phyloP scores from a whole-genome alignment of 2,888 invertebrate species.

The Rutpela maculata region DNA sequence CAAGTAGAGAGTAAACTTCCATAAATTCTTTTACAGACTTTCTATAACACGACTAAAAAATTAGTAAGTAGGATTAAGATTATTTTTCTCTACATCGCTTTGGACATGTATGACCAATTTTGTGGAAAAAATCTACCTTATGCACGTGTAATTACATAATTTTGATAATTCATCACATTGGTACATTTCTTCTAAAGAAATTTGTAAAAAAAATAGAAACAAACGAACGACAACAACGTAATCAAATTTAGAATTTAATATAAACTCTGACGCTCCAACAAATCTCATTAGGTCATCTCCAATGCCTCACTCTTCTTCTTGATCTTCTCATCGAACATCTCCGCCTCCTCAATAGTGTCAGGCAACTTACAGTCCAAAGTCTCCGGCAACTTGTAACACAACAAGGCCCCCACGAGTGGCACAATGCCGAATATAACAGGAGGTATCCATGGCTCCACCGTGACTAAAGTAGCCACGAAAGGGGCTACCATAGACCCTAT shows the following conservation, averaged over 20 bases:
- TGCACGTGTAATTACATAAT: too few relatives aligned
- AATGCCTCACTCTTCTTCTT: slow-evolving; percentile 37
- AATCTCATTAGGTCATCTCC: slow-evolving; percentile 34
- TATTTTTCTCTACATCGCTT: too few relatives aligned
- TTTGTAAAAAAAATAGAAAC: not conserved
- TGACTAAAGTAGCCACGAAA: slow-evolving; percentile 82
- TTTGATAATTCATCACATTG: too few relatives aligned
- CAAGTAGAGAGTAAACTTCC: too few relatives aligned
- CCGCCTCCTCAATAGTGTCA: slow-evolving; percentile 88
- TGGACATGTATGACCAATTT: too few relatives aligned
- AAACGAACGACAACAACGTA: not conserved
- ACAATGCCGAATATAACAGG: slow-evolving; percentile 82
- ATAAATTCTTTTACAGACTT: too few relatives aligned
- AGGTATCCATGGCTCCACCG: slow-evolving; percentile 79
- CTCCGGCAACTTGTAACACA: slow-evolving; percentile 85
- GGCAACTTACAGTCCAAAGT: slow-evolving; percentile 85
- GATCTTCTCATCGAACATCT: slow-evolving; percentile 71
- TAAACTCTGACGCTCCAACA: slow-evolving; percentile 3
- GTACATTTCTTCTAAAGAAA: not conserved
- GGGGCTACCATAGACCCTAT: slow-evolving; percentile 92
- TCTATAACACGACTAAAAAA: too few relatives aligned
- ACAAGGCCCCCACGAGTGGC: slow-evolving; percentile 81
- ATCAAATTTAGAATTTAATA: slow-evolving; percentile 13
- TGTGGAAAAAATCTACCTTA: too few relatives aligned
- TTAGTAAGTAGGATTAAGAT: too few relatives aligned